Base-by-base conservation (phyloP, 1,140 invertebrate species). In the Oryctes rhinoceros region DNA sequence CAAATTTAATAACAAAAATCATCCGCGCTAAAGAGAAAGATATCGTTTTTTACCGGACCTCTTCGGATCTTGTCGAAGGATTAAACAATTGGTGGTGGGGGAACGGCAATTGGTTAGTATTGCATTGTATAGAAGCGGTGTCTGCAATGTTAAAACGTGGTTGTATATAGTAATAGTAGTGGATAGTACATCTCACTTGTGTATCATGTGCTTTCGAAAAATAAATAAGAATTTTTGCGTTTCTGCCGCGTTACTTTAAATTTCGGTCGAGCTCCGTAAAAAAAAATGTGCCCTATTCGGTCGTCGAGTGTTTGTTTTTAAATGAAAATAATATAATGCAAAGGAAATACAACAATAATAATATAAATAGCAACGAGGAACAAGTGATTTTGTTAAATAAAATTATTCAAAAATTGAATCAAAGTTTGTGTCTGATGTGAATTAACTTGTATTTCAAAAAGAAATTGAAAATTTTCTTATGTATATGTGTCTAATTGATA, bases 1-100 rank as follows among this genome's bases (percentile, higher is more conserved):
- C 39, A 53, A 78, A 53, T 76, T 76, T 76, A 37, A 71, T 71
- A 35, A 30, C 20, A 76, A 76, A 76, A 76, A 44, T 47, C 44
- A 4, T 13, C 30, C 4, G 11, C 39, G 74, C 44, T 76, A 44
- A 48, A 44, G 74, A 44, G 71, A 81, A 79, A 48, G 79, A 81
- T 81, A 80, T 83, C 82, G 82, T 82, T 81, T 83, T 83, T 81
- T 81, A 67, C 81, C 82, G 82, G 53, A 24, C 35, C 39, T 24
- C 59, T 80, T 83, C 82, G 82, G 82, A 48, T 78, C 39, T 39
- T 39, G 49, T 78, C 82, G 82, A 81, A 74, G 18, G 65, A 47
- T 44, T 49, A 44, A 67, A 77, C 65, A 48, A 48, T 65, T 78
- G 80, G 81, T 24, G 7, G 65, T 67, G 65, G 75, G 81, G 80